These are phyloP conservation scores for Okamejei kenojei DNA, from an alignment of 2,797 vertebrate species.

Conservation along the genomic window DNA sequence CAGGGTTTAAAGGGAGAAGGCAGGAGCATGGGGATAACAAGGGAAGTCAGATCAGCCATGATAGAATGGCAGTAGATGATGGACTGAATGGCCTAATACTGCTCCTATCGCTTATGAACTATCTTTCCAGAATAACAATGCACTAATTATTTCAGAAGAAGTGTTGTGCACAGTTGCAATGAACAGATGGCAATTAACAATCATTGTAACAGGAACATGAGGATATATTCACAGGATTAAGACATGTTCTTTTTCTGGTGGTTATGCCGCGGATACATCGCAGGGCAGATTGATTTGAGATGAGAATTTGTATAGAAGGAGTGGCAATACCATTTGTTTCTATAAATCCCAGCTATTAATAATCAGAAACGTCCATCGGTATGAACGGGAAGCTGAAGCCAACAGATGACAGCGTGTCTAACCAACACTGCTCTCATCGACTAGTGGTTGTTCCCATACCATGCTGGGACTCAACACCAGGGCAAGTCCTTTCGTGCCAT, in stretches of 20 bases:
- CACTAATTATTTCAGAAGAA: not conserved
- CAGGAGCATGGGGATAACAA: too few species aligned
- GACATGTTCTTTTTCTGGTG: not conserved
- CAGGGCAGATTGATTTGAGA: not conserved
- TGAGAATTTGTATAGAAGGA: not conserved
- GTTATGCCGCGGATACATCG: not conserved
- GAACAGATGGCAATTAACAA: not conserved
- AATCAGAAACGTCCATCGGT: not conserved
- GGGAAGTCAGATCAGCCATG: too few species aligned
- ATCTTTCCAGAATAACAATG: not conserved
- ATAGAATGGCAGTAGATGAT: too few species aligned
- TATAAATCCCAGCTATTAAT: not conserved
- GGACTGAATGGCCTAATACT: too few species aligned
- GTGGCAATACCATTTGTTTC: not conserved
- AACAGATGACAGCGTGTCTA: not conserved
- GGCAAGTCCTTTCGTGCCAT: not conserved
- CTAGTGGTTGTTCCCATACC: too few species aligned
- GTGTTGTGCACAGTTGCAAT: too few species aligned
- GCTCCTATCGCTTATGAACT: too few species aligned
- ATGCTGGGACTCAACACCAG: not conserved
- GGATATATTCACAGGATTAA: not conserved
- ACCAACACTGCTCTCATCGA: not conserved
- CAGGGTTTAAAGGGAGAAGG: too few species aligned
- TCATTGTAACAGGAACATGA: not conserved
- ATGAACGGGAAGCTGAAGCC: not conserved